Evolutionary conservation across 2,113 vertebrate genomes (phyloP), one percentile per base, ranked within the genome.

Genomic region (Antennarius striatus): DNA sequence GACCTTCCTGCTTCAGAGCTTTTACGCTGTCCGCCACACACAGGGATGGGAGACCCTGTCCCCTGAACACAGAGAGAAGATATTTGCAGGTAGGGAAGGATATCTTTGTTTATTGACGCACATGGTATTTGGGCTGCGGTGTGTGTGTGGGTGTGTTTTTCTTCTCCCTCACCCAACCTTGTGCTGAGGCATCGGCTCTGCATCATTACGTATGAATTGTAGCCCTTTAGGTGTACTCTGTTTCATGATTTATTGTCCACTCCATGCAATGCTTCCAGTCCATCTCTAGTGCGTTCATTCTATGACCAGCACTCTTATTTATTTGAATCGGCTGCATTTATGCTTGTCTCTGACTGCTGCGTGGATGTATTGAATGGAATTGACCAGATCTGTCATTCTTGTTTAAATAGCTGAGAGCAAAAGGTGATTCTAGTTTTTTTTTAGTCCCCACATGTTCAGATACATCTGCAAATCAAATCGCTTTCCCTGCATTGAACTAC

Each of bases 1-100:
- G 96, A 91, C 94, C 86, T 98, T 98, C 93, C 95, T 97, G 91
- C 94, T 96, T 90, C 96, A 95, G 93, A 96, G 94, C 86, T 96
- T 97, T 91, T 97, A 95, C 88, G 96, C 96, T 54, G 94, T 97
- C 87, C 95, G 95, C 90, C 96, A 97, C 93, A 97, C 96, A 56
- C 92, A 93, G 83, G 91, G 95, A 95, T 98, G 96, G 96, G 95
- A 94, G 77, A 90, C 91, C 82, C 88, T 98, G 85, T 93, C 91
- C 58, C 81, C 91, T 81, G 92, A 92, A 56, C 90, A 97, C 91
- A 93, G 94, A 79, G 91, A 95, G 64, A 91, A 91, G 90, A 95
- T 97, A 83, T 92, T 95, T 80, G 91, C 95, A 95, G 96, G 96
- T 98, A 92, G 83, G 62, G 47, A 14, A 53, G 57, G 57, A 28